Evolutionary conservation across 2,888 invertebrate species (phyloP), one percentile per base, ranked within the genome.

Genomic region (Drosophila rellima): DNA sequence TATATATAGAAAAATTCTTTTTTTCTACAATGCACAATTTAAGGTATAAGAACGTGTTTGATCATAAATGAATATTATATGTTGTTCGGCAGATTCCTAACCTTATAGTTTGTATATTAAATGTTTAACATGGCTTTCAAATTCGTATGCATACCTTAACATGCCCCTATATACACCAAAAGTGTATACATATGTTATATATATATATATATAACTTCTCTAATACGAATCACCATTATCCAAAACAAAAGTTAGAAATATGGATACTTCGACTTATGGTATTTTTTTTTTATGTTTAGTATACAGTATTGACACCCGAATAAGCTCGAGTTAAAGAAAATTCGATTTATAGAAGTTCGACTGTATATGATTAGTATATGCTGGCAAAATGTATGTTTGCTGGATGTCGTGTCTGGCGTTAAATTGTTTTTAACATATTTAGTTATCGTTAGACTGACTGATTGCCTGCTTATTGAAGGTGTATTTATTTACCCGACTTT

Each of bases 41-140:
- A 52, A 44, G 47, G 29, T 65, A 29, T 51, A 45, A 48, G 44
- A 13, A 42, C 31, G 7, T 48, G 29, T 13, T 17, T 35, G 37
- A 3, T 20, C 20, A 48, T 33, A 17, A 17, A 52, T 54, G 33
- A 33, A 23, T 10, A 39, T 18, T 23, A 13, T 17, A 17, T 37
- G 48, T 44, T 15, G 10, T 20, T 75, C 54, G 54, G 57, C 63
- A 39, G 39, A 60, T 42, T 60, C 10, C 52, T 55, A 62, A 40
- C 54, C 65, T 17, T 47, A 18, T 52, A 50, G 20, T 55, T 48
- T 71, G 48, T 52, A 54, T 45, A 37, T 35, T 35, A 35, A 35
- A 64, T 74, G 72, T 73, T 81, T 71, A 84, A 80, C 87, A 83
- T 86, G 70, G 74, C 78, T 84, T 76, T 76, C 75, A 80, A 86